phyloP scores from a whole-genome alignment of 2,797 vertebrate species.

The Platalea minor region DNA sequence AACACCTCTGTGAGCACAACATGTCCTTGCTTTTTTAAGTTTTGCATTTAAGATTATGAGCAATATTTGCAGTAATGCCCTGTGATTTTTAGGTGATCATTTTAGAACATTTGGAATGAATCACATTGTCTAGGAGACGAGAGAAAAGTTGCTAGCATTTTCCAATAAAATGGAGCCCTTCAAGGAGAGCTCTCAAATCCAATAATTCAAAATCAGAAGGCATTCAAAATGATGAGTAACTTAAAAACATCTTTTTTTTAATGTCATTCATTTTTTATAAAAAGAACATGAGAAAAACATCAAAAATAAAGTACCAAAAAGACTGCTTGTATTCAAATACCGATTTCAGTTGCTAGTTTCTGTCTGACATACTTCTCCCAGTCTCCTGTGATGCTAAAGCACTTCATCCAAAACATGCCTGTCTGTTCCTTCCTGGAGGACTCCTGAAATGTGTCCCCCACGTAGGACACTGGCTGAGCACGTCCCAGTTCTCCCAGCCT shows the following conservation, averaged over 20 bases:
- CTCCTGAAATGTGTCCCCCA: not conserved
- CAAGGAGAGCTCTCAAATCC: not conserved
- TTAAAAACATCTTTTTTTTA: not conserved
- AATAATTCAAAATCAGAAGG: not conserved
- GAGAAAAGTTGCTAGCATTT: not conserved
- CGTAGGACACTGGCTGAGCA: not conserved
- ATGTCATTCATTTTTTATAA: not conserved
- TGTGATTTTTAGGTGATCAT: not conserved
- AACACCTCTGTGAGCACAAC: not conserved
- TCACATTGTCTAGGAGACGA: not conserved
- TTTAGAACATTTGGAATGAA: not conserved
- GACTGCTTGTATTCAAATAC: not conserved
- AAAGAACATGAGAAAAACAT: not conserved
- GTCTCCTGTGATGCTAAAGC: not conserved
- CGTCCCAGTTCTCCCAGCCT: not conserved
- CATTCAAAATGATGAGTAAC: not conserved
- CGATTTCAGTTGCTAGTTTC: not conserved
- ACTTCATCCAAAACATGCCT: not conserved
- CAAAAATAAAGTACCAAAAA: not conserved
- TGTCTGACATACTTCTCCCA: not conserved
- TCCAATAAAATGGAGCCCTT: not conserved
- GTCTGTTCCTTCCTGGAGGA: not conserved
- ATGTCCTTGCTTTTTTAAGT: not conserved
- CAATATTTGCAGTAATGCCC: not conserved
- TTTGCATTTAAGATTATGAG: not conserved